These are phyloP conservation scores for Apis dorsata DNA, from an alignment of 1,140 invertebrate species.

Conservation along the genomic window DNA sequence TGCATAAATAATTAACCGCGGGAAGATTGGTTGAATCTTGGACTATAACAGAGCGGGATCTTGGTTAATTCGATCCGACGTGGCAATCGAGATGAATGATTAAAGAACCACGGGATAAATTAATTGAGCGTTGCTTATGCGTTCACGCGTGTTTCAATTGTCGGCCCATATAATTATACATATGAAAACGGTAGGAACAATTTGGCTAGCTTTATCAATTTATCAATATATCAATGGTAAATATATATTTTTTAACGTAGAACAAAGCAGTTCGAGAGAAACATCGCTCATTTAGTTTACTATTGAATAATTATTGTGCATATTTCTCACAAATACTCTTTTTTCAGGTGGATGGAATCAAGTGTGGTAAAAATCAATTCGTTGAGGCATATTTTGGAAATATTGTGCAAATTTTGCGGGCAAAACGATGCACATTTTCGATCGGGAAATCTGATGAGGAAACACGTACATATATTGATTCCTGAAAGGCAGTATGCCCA, in stretches of 20 bases:
- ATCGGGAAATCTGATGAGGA: slow-evolving; percentile 39
- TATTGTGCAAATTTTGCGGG: background rate
- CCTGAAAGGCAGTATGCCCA: slow-evolving; percentile 16
- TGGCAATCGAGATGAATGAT: background rate
- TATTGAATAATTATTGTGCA: too few relatives aligned
- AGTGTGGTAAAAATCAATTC: background rate
- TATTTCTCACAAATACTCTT: too few relatives aligned
- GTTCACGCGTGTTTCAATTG: background rate
- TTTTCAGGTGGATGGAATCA: background rate
- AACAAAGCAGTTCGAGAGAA: too few relatives aligned
- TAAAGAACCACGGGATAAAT: background rate
- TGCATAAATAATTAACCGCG: background rate
- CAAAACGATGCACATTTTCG: slow-evolving; percentile 20
- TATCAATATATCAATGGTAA: background rate
- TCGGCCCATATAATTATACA: background rate
- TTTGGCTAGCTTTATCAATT: background rate
- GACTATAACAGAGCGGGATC: background rate
- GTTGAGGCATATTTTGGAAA: background rate
- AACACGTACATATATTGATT: slow-evolving; percentile 43
- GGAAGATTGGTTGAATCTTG: background rate
- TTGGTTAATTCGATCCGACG: background rate
- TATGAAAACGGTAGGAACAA: too few relatives aligned
- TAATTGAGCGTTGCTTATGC: background rate
- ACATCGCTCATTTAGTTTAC: too few relatives aligned
- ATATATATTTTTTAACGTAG: background rate